Evolutionary conservation across 2,797 vertebrate species (phyloP).

Genomic region (Paratrypauchen microcephalus): DNA sequence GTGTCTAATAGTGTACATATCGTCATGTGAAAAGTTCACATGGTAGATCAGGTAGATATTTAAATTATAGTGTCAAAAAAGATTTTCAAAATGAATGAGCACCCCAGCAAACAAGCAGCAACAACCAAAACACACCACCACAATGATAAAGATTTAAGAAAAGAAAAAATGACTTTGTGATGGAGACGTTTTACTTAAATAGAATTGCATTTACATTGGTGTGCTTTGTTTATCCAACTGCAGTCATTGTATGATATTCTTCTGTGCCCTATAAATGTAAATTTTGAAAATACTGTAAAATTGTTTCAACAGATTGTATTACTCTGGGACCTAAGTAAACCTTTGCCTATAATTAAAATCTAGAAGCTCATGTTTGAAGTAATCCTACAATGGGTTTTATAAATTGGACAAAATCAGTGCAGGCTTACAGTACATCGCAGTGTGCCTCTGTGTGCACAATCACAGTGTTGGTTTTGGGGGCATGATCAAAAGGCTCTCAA

Average conservation of each 20-base stretch:
- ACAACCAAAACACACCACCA: background rate
- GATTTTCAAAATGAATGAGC: constrained; percentile 18
- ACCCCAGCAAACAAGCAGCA: constrained; percentile 9
- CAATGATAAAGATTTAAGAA: constrained; percentile 13
- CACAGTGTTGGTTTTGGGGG: constrained; percentile 52
- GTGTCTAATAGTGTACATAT: constrained; percentile 61
- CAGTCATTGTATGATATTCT: constrained; percentile 51
- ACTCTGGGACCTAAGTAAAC: constrained; percentile 60
- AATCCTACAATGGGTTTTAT: constrained; percentile 2
- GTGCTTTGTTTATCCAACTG: constrained; percentile 51
- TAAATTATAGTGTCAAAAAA: constrained; percentile 23
- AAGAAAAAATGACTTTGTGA: constrained; percentile 6
- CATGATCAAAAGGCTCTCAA: constrained; percentile 58
- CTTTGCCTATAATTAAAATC: constrained; percentile 35
- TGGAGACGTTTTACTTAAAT: constrained; percentile 14
- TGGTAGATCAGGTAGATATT: constrained; percentile 52
- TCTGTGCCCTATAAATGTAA: constrained; percentile 59
- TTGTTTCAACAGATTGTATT: constrained; percentile 56
- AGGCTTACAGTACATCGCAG: constrained; percentile 11
- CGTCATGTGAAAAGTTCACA: constrained; percentile 42
- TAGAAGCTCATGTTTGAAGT: constrained; percentile 3
- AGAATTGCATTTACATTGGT: constrained; percentile 41
- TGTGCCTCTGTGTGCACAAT: constrained; percentile 25
- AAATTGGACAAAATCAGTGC: constrained; percentile 13
- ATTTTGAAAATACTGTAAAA: constrained; percentile 38